Conservation (phyloP, 2,113 vertebrate species). For the Lepidothrix coronata region DNA sequence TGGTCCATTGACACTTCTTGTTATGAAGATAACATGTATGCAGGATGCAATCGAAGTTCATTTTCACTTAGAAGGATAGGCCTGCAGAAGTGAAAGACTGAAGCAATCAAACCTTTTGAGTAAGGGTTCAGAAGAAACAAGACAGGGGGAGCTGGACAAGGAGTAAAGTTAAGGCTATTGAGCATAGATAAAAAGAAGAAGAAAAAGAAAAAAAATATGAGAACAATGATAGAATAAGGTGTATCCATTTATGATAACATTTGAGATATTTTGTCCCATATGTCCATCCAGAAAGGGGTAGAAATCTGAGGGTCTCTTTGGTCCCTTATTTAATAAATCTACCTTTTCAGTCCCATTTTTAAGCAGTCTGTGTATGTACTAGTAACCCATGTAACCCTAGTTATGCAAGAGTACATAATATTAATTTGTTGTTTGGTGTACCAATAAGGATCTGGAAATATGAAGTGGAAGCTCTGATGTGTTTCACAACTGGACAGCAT, state of each 20-base stretch:
- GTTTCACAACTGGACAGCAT: not conserved
- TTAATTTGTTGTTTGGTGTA: not conserved
- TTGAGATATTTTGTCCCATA: not conserved
- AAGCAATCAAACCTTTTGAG: not conserved
- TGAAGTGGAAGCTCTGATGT: not conserved
- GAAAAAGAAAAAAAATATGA: not conserved
- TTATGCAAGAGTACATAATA: not conserved
- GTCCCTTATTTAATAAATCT: not conserved
- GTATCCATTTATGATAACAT: not conserved
- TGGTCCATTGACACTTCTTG: not conserved
- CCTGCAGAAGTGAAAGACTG: not conserved
- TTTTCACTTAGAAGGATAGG: not conserved
- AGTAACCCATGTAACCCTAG: not conserved
- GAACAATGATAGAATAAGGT: not conserved
- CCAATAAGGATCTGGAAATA: not conserved
- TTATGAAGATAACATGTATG: not conserved
- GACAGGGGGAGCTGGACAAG: not conserved
- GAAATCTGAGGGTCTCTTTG: not conserved
- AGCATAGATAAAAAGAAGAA: not conserved
- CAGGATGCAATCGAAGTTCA: not conserved
- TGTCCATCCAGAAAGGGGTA: accelerated
- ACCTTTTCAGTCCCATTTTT: not conserved
- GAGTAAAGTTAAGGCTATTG: not conserved
- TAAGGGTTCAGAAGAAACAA: not conserved
- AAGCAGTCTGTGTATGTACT: not conserved